phyloP scores from a whole-genome alignment of 1,140 invertebrate species.

The Chlorops oryzae region DNA sequence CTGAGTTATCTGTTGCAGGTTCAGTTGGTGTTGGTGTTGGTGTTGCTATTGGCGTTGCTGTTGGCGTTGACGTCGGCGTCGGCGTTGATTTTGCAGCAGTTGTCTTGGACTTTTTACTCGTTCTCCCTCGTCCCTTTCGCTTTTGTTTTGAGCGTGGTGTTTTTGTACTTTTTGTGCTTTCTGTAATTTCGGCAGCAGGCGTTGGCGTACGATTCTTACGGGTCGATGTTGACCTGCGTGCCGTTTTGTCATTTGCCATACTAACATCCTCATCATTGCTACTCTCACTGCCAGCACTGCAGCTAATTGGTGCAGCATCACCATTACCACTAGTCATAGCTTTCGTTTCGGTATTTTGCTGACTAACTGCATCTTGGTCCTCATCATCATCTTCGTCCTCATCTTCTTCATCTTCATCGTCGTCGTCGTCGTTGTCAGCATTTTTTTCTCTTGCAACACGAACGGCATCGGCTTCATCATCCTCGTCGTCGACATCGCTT shows the following conservation, averaged over 20 bases:
- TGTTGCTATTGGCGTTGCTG: conserved; percentile 22
- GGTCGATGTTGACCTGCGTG: too few relatives aligned
- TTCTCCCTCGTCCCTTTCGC: conserved; percentile 23
- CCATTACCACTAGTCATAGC: conserved; percentile 18
- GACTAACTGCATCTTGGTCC: conserved; percentile 2
- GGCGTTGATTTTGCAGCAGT: conserved; percentile 21
- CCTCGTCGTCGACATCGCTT: conserved; percentile 32
- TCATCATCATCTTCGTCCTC: conserved; percentile 15
- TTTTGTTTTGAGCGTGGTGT: not conserved
- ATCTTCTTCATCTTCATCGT: conserved; percentile 29
- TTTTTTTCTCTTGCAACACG: too few relatives aligned
- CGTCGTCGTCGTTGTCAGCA: conserved; percentile 29
- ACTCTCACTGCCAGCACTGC: conserved; percentile 15
- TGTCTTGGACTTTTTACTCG: conserved; percentile 24
- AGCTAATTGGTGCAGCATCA: conserved; percentile 18
- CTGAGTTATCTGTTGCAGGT: not conserved
- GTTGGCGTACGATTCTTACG: too few relatives aligned
- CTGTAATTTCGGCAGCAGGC: not conserved
- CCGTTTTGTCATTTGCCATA: conserved; percentile 1
- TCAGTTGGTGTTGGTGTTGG: conserved; percentile 29
- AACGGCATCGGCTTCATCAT: conserved; percentile 24
- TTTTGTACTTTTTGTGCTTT: not conserved
- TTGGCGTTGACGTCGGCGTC: conserved; percentile 28
- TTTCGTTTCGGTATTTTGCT: conserved; percentile 19
- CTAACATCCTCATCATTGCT: conserved; percentile 11